phyloP scores from a whole-genome alignment of 2,113 vertebrate species.

The Sceloporus tristichus region DNA sequence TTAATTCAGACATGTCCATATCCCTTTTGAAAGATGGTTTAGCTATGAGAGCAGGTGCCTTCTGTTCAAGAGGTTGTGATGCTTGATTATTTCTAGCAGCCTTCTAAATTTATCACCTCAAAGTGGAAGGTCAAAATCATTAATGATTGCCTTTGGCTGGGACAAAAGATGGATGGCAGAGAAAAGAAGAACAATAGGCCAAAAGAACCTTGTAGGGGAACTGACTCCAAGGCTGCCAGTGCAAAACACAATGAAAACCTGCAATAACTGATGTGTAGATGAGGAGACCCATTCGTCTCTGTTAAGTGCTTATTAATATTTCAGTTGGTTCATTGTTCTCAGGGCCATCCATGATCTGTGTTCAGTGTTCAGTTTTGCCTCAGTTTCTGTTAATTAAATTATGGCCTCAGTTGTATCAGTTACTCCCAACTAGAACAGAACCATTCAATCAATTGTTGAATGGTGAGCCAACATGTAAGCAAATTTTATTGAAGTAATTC shows the following conservation, averaged over 20 bases:
- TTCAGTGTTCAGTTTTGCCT: neutral
- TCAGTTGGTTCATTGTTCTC: no score
- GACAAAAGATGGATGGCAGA: conserved; percentile 27
- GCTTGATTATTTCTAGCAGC: conserved; percentile 30
- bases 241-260: neutral
- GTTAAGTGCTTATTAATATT: neutral
- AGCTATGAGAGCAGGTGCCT: neutral
- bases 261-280: neutral
- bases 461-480: no score
- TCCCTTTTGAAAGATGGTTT: conserved; percentile 9
- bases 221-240: neutral
- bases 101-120: conserved; percentile 35
- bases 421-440: no score
- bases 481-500: no score
- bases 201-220: neutral
- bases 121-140: conserved; percentile 43
- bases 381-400: neutral
- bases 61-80: neutral
- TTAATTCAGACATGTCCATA: neutral
- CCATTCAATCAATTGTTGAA: no score
- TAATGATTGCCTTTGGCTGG: conserved; percentile 25
- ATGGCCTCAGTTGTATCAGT: no score
- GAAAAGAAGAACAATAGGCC: conserved; percentile 20
- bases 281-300: neutral
- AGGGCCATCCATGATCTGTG: neutral